A percentile compares a stretch with the other conserved stretches of the same genome.
Evolutionary conservation across 2,113 vertebrate genomes (phyloP).

Genomic region (Ageneiosus marmoratus): DNA sequence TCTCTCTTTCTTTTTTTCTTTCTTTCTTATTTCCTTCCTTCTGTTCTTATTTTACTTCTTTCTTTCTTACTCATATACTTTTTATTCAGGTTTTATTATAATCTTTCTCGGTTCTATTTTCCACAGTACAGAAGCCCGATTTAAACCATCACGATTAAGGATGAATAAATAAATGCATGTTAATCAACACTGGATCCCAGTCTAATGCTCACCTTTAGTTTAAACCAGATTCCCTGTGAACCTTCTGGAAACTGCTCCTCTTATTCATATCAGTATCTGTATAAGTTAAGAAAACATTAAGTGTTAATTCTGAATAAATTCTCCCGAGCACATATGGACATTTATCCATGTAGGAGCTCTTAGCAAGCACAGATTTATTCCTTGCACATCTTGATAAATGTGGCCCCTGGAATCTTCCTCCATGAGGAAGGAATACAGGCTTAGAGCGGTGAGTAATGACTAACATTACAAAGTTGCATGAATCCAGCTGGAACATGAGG

Average conservation of each 20-base stretch:
- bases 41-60: too few species aligned
- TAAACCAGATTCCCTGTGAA: not conserved
- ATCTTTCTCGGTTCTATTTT: too few species aligned
- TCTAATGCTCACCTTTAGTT: not conserved
- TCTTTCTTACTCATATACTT: too few species aligned
- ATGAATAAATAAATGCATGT: not conserved
- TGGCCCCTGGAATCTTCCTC: not conserved
- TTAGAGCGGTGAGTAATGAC: not conserved
- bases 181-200: not conserved
- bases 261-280: too few species aligned
- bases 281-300: too few species aligned
- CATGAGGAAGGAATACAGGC: not conserved
- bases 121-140: not conserved
- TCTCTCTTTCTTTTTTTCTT: too few species aligned
- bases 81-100: too few species aligned
- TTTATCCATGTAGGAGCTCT: not conserved
- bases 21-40: too few species aligned
- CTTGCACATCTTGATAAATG: not conserved
- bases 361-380: not conserved
- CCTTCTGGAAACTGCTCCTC: too few species aligned
- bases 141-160: not conserved
- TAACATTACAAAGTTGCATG: not conserved
- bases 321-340: too few species aligned
- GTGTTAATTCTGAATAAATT: too few species aligned
- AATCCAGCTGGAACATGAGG: not conserved